A percentile compares a stretch with the other conserved stretches of the same genome.
phyloP scores from a whole-genome alignment of 30 jellyfish, hydroid and myxozoan species.

The Aurelia sp. region DNA sequence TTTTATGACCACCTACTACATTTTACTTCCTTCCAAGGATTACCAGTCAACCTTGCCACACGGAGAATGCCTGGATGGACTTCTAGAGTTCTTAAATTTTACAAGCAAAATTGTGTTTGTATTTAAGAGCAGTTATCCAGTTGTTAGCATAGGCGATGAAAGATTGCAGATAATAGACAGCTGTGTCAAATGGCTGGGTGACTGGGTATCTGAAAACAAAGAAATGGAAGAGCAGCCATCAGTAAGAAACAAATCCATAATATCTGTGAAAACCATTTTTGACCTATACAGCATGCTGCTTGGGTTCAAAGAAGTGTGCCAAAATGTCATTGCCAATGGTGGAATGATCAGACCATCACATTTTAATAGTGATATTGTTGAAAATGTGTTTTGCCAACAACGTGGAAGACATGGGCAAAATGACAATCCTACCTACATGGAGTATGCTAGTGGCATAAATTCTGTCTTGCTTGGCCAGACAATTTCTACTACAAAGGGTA shows the following conservation, averaged over 20 bases:
- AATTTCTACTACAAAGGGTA: too few relatives aligned
- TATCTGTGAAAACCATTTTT: conserved; percentile 17
- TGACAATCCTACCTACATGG: conserved; percentile 12
- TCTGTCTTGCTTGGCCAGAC: conserved; percentile 14
- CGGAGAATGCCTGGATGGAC: not conserved
- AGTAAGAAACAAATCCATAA: not conserved
- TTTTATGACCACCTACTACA: too few relatives aligned
- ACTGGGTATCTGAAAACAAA: conserved; percentile 22
- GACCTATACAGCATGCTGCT: not conserved
- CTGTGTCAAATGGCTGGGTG: conserved; percentile 9
- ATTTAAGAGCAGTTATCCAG: conserved; percentile 9
- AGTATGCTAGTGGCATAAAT: conserved; percentile 5
- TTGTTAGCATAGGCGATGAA: not conserved
- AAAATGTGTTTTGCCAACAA: conserved; percentile 13
- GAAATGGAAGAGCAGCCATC: conserved; percentile 6
- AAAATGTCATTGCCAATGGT: not conserved
- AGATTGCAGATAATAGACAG: conserved; percentile 4
- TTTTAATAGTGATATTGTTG: conserved; percentile 16
- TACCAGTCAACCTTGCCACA: too few relatives aligned
- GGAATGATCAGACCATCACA: conserved; percentile 3
- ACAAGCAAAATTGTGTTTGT: conserved; percentile 27
- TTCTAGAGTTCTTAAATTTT: conserved; percentile 7
- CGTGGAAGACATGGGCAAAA: conserved; percentile 26
- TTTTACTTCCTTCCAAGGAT: too few relatives aligned
- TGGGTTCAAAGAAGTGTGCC: conserved; percentile 26